phyloP scores from a whole-genome alignment of 2,888 invertebrate genomes.

The Ophonus ardosiacus region DNA sequence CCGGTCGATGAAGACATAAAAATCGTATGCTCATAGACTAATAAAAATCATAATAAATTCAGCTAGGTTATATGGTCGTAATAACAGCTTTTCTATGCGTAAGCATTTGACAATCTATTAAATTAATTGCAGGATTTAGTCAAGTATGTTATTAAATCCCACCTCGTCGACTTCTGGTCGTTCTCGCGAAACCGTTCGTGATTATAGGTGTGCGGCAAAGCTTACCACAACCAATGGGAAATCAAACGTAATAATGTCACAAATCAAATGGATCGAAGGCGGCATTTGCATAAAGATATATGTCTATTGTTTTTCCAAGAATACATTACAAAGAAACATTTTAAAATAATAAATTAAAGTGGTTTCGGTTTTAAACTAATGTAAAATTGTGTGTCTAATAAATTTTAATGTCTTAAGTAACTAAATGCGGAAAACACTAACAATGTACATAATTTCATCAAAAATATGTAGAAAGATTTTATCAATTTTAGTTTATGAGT shows the following conservation, averaged over 20 bases:
- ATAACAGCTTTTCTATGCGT: constrained; percentile 51
- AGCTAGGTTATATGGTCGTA: neutral
- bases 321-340: neutral
- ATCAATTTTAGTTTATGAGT: neutral
- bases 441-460: neutral
- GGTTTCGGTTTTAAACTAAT: neutral
- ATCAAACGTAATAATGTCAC: constrained; percentile 57
- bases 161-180: constrained; percentile 59
- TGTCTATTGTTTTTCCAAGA: neutral
- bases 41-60: neutral
- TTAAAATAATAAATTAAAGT: neutral
- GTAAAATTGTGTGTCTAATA: neutral
- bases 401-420: neutral
- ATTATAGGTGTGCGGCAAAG: constrained; percentile 38
- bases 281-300: neutral
- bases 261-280: constrained; percentile 32
- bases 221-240: neutral
- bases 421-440: neutral
- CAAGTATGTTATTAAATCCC: constrained; percentile 60
- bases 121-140: constrained; percentile 62
- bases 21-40: neutral
- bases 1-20: neutral
- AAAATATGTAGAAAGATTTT: neutral
- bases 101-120: constrained; percentile 59
- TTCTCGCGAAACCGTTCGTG: constrained; percentile 4